A percentile compares a stretch with the other conserved stretches of the same genome.
phyloP scores from a whole-genome alignment of 1,140 invertebrate species.

The Lepidurus arcticus region DNA sequence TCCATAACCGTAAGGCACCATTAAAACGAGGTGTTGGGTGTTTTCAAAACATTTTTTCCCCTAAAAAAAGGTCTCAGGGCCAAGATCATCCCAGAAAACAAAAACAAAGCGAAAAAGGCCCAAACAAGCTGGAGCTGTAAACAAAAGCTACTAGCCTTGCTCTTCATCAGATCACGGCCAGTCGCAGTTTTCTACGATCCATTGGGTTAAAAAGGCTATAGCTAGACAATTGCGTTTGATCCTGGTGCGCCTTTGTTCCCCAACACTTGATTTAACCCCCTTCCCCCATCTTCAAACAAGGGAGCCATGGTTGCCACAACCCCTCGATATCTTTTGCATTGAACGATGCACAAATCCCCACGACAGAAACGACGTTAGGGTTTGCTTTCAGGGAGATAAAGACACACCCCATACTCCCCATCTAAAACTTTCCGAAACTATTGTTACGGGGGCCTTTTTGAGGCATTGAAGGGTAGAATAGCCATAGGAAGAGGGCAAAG shows the following conservation, averaged over 20 bases:
- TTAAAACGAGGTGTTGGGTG: not conserved
- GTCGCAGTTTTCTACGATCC: not conserved
- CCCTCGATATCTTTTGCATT: not conserved
- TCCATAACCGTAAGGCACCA: conserved; percentile 5
- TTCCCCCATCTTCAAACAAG: not conserved
- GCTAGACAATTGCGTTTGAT: not conserved
- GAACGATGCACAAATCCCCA: not conserved
- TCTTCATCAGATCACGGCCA: not conserved
- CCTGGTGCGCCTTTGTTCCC: not conserved
- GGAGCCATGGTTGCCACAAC: not conserved
- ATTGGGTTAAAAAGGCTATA: not conserved
- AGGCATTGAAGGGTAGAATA: not conserved
- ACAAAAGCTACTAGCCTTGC: not conserved
- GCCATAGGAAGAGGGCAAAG: not conserved
- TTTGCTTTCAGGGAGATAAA: not conserved
- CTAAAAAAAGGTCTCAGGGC: not conserved
- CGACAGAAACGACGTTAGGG: not conserved
- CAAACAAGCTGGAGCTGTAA: not conserved
- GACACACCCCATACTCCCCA: not conserved
- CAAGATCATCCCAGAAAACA: not conserved
- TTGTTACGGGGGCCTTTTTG: not conserved
- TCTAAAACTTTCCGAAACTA: not conserved
- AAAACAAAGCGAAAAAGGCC: not conserved
- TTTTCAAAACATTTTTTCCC: not conserved
- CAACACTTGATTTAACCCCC: not conserved